Percentiles rank a stretch among this genome's conserved stretches.
Conservation (phyloP, 2,113 vertebrate genomes). For the Dipodomys stephensi region DNA sequence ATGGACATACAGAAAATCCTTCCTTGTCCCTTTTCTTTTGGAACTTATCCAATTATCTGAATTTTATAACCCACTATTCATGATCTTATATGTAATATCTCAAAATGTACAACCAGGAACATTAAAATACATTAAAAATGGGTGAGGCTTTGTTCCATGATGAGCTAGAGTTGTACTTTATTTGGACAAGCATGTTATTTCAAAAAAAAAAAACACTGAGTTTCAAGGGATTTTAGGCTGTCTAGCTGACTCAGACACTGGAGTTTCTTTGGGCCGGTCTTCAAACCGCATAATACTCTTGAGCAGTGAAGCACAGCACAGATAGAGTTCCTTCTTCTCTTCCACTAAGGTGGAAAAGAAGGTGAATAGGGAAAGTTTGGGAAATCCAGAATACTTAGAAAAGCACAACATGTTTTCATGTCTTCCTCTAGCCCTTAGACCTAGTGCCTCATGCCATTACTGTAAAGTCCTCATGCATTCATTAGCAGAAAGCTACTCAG, state of each 20-base stretch:
- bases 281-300: background rate
- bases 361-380: background rate
- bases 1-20: background rate
- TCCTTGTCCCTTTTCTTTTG: background rate
- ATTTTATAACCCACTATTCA: background rate
- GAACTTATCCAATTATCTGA: background rate
- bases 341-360: conserved; percentile 10
- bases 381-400: background rate
- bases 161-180: conserved; percentile 8
- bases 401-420: background rate
- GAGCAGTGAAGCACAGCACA: conserved; percentile 33
- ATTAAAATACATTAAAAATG: background rate
- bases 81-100: background rate
- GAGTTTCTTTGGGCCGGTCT: background rate
- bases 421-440: background rate
- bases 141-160: background rate
- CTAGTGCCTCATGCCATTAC: background rate
- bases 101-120: conserved; percentile 3
- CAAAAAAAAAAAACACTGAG: background rate
- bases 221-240: conserved; percentile 34
- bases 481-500: background rate
- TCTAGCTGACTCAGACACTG: background rate
- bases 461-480: background rate
- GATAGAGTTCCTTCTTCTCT: background rate
- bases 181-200: conserved; percentile 14